Evolutionary conservation across 2,797 vertebrate species (phyloP), one percentile per base, ranked within the genome.

Genomic region (Taenioides sp.): DNA sequence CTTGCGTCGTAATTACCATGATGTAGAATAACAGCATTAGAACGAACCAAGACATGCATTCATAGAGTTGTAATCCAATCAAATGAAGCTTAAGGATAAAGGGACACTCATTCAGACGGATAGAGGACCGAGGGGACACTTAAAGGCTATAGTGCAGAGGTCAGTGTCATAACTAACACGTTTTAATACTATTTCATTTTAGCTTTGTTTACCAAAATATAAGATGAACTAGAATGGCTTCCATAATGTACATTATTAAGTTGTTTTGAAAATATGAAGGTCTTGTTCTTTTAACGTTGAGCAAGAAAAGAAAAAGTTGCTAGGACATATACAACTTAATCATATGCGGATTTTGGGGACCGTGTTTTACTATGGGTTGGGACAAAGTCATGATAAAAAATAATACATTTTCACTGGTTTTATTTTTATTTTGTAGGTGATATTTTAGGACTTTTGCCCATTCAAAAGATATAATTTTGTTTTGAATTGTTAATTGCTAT

Each of bases 1-100:
- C 84, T 84, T 74, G 84, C 81, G 89, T 88, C 89, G 90, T 89
- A 90, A 90, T 91, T 91, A 90, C 84, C 88, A 79, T 89, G 88
- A 93, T 92, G 91, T 92, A 81, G 86, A 87, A 91, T 92, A 92
- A 91, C 85, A 88, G 89, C 90, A 92, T 93, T 93, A 93, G 84
- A 37, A 83, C 86, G 70, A 84, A 88, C 81, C 81, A 84, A 87
- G 85, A 89, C 87, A 80, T 82, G 89, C 86, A 91, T 91, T 93
- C 91, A 91, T 91, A 91, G 87, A 91, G 81, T 88, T 9, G 71
- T 87, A 92, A 93, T 89, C 85, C 86, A 91, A 93, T 89, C 73
- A 90, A 90, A 87, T 60, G 81, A 81, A 72, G 89, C 83, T 89
- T 87, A 82, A 83, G 87, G 91, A 82, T 73, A 65, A 78, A 81